phyloP scores from a whole-genome alignment of 2,888 invertebrate species.

The Alviniconcha strummeri region DNA sequence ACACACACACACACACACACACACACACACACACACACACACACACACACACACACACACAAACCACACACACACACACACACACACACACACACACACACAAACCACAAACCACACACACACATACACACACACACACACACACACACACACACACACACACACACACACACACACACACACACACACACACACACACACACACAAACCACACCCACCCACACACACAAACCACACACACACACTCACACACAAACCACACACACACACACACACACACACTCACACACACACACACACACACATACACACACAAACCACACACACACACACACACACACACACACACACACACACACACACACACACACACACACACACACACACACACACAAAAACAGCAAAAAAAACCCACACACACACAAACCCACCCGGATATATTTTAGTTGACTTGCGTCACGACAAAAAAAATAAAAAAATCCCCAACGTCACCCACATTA shows the following conservation, averaged over 20 bases:
- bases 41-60: not conserved
- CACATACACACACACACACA: not conserved
- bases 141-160: not conserved
- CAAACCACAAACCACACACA: not conserved
- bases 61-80: not conserved
- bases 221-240: not conserved
- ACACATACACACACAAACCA: not conserved
- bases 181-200: slow-evolving; percentile 1
- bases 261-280: slow-evolving; percentile 2
- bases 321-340: not conserved
- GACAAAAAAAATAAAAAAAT: too few relatives aligned
- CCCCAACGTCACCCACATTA: too few relatives aligned
- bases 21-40: not conserved
- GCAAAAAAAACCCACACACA: not conserved
- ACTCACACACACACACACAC: not conserved
- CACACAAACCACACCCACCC: not conserved
- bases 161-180: not conserved
- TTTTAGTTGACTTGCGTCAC: too few relatives aligned
- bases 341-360: slow-evolving; percentile 1
- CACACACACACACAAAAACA: not conserved
- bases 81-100: not conserved
- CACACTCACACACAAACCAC: not conserved
- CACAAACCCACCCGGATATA: not conserved
- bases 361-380: not conserved
- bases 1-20: not conserved